Conservation (phyloP, 2,797 vertebrate genomes). For the Dryobates pubescens region DNA sequence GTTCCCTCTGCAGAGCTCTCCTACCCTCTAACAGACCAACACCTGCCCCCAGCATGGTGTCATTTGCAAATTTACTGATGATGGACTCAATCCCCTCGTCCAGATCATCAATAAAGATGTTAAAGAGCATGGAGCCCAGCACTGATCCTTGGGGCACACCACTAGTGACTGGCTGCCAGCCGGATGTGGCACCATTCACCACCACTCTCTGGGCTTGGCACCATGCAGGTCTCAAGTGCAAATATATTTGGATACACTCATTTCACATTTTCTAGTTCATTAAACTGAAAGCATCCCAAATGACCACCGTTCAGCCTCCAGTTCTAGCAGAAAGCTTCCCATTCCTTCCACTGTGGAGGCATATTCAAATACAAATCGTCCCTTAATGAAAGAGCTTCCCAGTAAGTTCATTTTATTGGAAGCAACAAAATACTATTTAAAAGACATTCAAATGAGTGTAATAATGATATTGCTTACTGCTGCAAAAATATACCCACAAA, state of each 20-base stretch:
- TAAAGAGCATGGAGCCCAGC: too few relatives aligned
- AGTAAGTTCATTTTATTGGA: not conserved
- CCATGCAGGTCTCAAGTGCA: not conserved
- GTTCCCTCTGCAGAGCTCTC: too few relatives aligned
- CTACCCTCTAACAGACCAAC: too few relatives aligned
- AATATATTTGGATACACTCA: not conserved
- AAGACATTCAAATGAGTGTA: not conserved
- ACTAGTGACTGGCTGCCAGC: too few relatives aligned
- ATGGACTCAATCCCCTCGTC: too few relatives aligned
- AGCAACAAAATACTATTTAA: not conserved
- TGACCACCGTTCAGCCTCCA: not conserved
- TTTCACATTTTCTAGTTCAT: not conserved
- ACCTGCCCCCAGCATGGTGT: too few relatives aligned
- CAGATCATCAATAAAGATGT: too few relatives aligned
- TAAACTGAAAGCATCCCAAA: not conserved
- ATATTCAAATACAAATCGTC: accelerated
- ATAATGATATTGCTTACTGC: not conserved
- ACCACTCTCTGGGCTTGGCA: too few relatives aligned
- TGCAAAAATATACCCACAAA: not conserved
- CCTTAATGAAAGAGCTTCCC: not conserved
- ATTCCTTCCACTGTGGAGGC: not conserved
- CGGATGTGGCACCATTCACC: too few relatives aligned
- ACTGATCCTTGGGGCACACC: too few relatives aligned
- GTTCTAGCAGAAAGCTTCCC: not conserved
- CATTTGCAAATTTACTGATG: too few relatives aligned